Percentiles rank a stretch among this genome's conserved stretches.
These are phyloP conservation scores for Torymus tubicola DNA, from an alignment of 2,888 invertebrate species.

Conservation along the genomic window DNA sequence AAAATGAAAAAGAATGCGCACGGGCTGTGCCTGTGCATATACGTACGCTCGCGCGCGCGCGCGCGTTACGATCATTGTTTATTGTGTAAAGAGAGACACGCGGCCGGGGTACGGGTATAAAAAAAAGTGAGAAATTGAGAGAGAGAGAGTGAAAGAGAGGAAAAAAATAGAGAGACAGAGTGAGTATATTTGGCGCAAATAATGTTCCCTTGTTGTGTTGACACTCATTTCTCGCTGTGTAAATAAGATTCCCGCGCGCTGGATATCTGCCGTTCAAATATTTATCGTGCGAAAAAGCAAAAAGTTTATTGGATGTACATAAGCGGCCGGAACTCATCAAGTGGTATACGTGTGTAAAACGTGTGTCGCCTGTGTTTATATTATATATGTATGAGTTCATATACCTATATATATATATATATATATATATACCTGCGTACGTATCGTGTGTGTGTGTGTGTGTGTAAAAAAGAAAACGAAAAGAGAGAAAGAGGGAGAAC, in stretches of 20 bases:
- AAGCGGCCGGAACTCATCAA: conserved; percentile 13
- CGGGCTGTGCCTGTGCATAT: conserved; percentile 38
- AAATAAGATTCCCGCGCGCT: conserved; percentile 45
- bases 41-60: no score
- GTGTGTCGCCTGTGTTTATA: no score
- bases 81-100: background rate
- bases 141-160: background rate
- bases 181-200: conserved; percentile 12
- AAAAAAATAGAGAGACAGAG: conserved; percentile 9
- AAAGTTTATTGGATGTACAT: conserved; percentile 48
- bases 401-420: no score
- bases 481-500: no score
- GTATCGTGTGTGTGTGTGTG: no score
- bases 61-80: conserved; percentile 17
- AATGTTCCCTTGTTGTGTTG: conserved; percentile 42
- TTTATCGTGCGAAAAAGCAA: conserved; percentile 39
- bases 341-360: conserved; percentile 9
- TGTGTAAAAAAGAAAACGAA: no score
- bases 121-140: background rate
- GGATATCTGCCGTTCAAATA: conserved; percentile 35
- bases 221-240: conserved; percentile 48
- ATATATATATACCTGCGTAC: no score
- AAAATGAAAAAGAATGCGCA: background rate
- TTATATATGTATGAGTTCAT: no score
- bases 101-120: background rate